Evolutionary conservation across 2,113 vertebrate species (phyloP).

Genomic region (Oreochromis niloticus): DNA sequence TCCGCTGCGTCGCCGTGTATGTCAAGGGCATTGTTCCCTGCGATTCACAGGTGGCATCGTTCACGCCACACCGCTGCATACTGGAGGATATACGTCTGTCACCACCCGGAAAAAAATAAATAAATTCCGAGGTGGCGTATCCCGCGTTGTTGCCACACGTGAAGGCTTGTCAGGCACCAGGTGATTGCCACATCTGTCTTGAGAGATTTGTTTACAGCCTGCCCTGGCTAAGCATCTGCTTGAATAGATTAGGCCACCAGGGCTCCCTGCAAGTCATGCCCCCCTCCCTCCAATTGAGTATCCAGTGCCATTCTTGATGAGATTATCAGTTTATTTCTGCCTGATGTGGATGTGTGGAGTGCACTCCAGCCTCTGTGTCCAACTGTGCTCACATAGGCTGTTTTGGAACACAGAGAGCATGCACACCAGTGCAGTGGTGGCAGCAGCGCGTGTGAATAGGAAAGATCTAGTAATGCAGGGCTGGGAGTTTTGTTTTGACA

Average conservation of each 20-base stretch:
- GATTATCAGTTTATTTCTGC: neutral
- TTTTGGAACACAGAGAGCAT: neutral
- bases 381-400: neutral
- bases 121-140: neutral
- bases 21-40: slow-evolving; percentile 43
- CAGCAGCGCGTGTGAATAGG: neutral
- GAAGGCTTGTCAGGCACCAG: neutral
- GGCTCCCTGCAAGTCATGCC: neutral
- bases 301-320: neutral
- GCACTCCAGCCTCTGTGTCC: neutral
- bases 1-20: neutral
- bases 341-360: neutral
- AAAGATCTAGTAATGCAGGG: neutral
- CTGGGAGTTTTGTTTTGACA: neutral
- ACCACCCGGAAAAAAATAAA: neutral
- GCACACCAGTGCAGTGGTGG: neutral
- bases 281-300: neutral
- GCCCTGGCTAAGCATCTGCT: neutral
- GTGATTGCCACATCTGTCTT: slow-evolving; percentile 34
- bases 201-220: neutral
- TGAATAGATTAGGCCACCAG: neutral
- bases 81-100: neutral
- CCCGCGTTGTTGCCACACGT: neutral
- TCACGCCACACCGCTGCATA: neutral
- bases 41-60: slow-evolving; percentile 54